Evolutionary conservation across 2,797 vertebrate genomes (phyloP), one percentile per base, ranked within the genome.

Genomic region (Hyperoplus lanceolatus): DNA sequence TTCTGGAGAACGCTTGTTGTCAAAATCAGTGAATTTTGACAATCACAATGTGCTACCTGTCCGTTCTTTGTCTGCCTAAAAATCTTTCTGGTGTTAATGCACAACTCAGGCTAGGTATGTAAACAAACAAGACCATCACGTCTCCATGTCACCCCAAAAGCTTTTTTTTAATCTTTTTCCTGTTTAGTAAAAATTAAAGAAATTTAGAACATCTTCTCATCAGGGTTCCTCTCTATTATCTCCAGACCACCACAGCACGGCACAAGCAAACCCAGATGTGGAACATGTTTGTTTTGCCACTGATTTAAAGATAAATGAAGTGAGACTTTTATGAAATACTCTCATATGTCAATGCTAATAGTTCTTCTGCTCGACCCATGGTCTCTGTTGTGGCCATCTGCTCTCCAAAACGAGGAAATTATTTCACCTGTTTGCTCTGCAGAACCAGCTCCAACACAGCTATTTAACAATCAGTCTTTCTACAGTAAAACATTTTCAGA

Each of bases 351-450:
- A 46, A 7, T 8, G n/a, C 39, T 41, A 75, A 55, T 69, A 60
- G 60, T 76, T 65, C 11, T 74, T 56, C 49, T 71, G 49, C 13
- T 51, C 45, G 42, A 50, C 58, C 15, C 38, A 48, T 39, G 46
- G 41, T 56, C n/a, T 73, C 54, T 62, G 11, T 54, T 6, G 46
- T 64, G 67, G 56, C 62, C 29, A 43, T 51, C 57, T 75, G 38
- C 16, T n/a, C 15, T 21, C 16, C 69, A 61, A 21, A 55, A 39
- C 42, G 9, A 36, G 39, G n/a, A 48, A 54, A 54, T 53, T 21
- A 8, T n/a, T 49, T 50, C 6, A 49, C 49, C 14, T 5, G 46
- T 45, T n/a, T 58, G 2, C 16, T 41, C 4, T 12, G 13, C 8
- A 29, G 29, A 8, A 16, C 8, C 15, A 8, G 53, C 36, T 57